Evolutionary conservation across 64 coral and sea anemone genomes (phyloP).

Genomic region (Cladopsammia gracilis): DNA sequence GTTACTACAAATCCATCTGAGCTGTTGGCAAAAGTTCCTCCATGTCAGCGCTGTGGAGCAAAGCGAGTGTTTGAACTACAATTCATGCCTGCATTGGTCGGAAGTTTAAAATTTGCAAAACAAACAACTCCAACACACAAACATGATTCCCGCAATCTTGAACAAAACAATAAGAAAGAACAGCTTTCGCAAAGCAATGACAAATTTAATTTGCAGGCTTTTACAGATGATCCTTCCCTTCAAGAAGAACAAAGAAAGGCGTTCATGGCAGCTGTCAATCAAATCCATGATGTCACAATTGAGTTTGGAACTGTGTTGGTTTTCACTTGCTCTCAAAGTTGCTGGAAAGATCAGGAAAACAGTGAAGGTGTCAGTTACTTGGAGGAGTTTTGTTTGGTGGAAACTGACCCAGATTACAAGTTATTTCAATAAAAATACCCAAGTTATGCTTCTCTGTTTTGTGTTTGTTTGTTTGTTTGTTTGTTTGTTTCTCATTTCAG

Average conservation of each 20-base stretch:
- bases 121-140: background rate
- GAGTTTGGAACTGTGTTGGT: constrained; percentile 95
- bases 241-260: background rate
- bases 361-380: background rate
- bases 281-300: constrained; percentile 21
- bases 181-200: background rate
- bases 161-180: background rate
- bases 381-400: constrained; percentile 79
- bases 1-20: constrained; percentile 28
- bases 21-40: constrained; percentile 35
- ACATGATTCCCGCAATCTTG: background rate
- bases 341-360: constrained; percentile 62
- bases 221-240: background rate
- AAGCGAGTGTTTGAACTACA: constrained; percentile 78
- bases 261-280: constrained; percentile 30
- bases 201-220: background rate
- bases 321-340: constrained; percentile 72
- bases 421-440: constrained; percentile 74
- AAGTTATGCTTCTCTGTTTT: background rate
- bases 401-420: constrained; percentile 77
- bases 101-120: constrained; percentile 23
- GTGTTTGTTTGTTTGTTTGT: background rate
- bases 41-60: constrained; percentile 67
- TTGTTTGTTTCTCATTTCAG: background rate
- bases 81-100: constrained; percentile 81